These are phyloP conservation scores for Arbacia lixula DNA, from an alignment of 53 echinoderm and acorn worm species.

Conservation along the genomic window DNA sequence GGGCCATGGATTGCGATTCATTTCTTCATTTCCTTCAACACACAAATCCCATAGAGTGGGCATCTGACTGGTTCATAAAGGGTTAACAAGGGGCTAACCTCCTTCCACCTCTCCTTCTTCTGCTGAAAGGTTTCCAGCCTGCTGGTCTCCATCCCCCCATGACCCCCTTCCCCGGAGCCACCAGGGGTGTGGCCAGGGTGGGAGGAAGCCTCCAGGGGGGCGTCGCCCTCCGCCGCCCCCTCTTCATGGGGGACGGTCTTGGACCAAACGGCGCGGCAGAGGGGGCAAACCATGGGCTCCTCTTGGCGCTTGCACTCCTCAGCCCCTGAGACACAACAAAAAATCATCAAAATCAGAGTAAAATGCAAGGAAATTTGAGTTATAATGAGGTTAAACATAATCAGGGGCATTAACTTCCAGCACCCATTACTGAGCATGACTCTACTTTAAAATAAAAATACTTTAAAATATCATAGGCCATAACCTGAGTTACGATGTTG, in stretches of 20 bases:
- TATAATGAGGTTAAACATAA: too few species aligned
- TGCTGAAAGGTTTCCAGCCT: constrained; percentile 56
- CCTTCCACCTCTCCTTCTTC: constrained; percentile 75
- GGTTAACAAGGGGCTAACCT: too few species aligned
- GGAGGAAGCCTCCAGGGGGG: neutral
- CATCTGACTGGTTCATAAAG: neutral
- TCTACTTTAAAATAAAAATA: too few species aligned
- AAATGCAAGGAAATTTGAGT: too few species aligned
- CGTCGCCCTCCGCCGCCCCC: constrained; percentile 17
- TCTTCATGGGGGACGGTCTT: constrained; percentile 49
- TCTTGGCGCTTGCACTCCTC: constrained; percentile 84
- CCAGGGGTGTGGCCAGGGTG: constrained; percentile 45
- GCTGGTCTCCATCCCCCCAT: constrained; percentile 46
- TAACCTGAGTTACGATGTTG: too few species aligned
- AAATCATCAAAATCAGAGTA: neutral
- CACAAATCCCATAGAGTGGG: too few species aligned
- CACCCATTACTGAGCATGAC: too few species aligned
- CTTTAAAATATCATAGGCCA: too few species aligned
- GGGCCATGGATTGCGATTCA: too few species aligned
- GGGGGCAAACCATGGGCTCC: constrained; percentile 85
- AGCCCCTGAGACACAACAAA: constrained; percentile 71
- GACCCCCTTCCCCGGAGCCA: constrained; percentile 7
- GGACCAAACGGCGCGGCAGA: constrained; percentile 86
- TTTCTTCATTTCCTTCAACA: neutral
- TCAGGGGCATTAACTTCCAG: too few species aligned